Evolutionary conservation across 2,888 invertebrate species (phyloP).

Genomic region (Acronicta alni): DNA sequence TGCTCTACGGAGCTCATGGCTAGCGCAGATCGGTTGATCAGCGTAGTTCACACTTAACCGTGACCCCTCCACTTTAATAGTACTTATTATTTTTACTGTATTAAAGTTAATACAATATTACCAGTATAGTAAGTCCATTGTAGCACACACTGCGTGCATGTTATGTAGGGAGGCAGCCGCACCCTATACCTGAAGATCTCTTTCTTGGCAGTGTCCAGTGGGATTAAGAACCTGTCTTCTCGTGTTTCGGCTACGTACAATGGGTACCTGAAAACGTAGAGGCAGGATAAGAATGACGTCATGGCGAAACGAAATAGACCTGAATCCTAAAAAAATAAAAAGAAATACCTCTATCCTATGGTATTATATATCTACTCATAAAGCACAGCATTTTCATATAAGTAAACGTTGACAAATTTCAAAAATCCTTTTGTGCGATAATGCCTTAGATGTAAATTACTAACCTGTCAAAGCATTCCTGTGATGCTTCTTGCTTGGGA

Average conservation of each 20-base stretch:
- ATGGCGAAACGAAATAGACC: background rate
- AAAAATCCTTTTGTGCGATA: too few species aligned
- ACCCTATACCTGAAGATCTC: conserved; percentile 92
- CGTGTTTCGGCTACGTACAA: conserved; percentile 92
- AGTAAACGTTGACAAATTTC: too few species aligned
- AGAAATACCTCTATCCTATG: background rate
- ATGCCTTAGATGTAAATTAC: background rate
- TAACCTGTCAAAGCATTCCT: conserved; percentile 94
- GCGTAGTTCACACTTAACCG: too few species aligned
- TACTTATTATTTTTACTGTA: too few species aligned
- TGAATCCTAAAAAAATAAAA: background rate
- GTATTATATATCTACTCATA: too few species aligned
- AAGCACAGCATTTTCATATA: too few species aligned
- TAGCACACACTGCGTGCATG: conserved; percentile 96
- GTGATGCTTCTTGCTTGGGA: conserved; percentile 93
- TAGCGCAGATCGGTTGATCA: too few species aligned
- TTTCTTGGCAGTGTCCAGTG: conserved; percentile 92
- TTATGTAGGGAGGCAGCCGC: conserved; percentile 94
- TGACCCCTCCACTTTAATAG: too few species aligned
- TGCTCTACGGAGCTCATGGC: too few species aligned
- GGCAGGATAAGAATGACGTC: background rate
- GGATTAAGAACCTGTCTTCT: conserved; percentile 92
- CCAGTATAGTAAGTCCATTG: conserved; percentile 98
- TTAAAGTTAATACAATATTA: conserved; percentile 54
- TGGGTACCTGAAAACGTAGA: conserved; percentile 89